Conservation (phyloP, 2,888 invertebrate species). For the Onthophagus sagittarius region DNA sequence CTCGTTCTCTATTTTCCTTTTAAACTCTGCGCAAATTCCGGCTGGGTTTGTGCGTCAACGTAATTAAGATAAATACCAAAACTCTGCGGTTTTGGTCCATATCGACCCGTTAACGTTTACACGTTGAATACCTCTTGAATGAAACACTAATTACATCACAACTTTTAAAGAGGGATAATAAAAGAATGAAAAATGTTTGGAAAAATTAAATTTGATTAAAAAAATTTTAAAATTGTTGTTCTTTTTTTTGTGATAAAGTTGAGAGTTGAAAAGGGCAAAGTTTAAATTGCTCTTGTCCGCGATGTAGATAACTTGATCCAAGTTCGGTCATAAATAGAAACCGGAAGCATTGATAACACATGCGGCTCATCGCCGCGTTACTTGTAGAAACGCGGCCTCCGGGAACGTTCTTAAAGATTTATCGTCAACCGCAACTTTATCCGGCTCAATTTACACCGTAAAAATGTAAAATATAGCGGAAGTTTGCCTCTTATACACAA, state of each 20-base stretch:
- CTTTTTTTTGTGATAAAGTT: too few relatives aligned
- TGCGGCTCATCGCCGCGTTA: background rate
- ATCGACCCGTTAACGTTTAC: too few relatives aligned
- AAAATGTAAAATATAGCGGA: too few relatives aligned
- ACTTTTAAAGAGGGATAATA: too few relatives aligned
- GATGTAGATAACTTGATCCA: background rate
- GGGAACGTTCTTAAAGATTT: background rate
- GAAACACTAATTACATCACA: too few relatives aligned
- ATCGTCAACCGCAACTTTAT: background rate
- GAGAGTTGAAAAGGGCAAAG: background rate
- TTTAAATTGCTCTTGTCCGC: background rate
- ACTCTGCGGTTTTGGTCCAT: background rate
- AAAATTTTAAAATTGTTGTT: too few relatives aligned
- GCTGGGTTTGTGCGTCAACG: background rate
- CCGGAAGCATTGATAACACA: background rate
- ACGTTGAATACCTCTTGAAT: too few relatives aligned
- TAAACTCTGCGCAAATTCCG: background rate
- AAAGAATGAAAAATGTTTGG: too few relatives aligned
- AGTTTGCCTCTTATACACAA: too few relatives aligned
- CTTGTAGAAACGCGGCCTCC: background rate
- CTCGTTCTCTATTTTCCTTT: too few relatives aligned
- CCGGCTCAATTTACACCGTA: background rate
- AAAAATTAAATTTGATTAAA: too few relatives aligned
- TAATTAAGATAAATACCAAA: background rate
- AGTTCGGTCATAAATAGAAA: background rate